Evolutionary conservation across 1,140 invertebrate genomes (phyloP), one percentile per base, ranked within the genome.

Genomic region (Zaprionus tsacasi): DNA sequence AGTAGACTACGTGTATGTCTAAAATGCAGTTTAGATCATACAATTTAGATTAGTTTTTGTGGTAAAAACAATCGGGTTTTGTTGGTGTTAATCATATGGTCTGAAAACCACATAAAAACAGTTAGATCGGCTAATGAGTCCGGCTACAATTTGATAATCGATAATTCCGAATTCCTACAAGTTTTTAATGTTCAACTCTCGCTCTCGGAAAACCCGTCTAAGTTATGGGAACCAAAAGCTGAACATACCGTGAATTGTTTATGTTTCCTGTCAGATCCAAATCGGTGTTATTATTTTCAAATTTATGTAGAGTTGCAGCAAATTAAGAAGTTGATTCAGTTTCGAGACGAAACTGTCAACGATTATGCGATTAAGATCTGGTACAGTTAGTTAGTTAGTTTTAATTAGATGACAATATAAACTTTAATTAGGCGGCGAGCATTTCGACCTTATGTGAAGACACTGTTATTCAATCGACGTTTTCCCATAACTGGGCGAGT

Each of bases 401-500:
- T 48, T 50, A 50, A 50, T 50, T 50, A 50, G 17, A 1, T 25
- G 17, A 50, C 6, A 8, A 12, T 17, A 21, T 50, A 12, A 25
- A 50, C 17, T 50, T 50, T 50, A 50, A 50, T 50, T 50, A 50
- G 45, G 5, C 45, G 45, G 6, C 10, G 45, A 50, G 21, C 6
- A 25, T 25, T 50, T 11, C 45, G 45, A 50, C 45, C 45, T 50
- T 50, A 50, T 50, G 45, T 25, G 45, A 50, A 50, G 40, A 15
- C 5, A 50, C 17, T 50, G 45, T 50, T 50, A 50, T 50, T 50
- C 45, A 50, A 50, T 50, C 45, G 11, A 12, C 17, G 11, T 10
- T 25, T 50, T 50, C 45, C 17, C 45, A 50, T n/a, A 7, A 3
- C 6, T 15, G n/a, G n/a, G n/a, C n/a, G n/a, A n/a, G n/a, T n/a